Evolutionary conservation across 2,888 invertebrate genomes (phyloP).

Genomic region (Anaspis maculata): DNA sequence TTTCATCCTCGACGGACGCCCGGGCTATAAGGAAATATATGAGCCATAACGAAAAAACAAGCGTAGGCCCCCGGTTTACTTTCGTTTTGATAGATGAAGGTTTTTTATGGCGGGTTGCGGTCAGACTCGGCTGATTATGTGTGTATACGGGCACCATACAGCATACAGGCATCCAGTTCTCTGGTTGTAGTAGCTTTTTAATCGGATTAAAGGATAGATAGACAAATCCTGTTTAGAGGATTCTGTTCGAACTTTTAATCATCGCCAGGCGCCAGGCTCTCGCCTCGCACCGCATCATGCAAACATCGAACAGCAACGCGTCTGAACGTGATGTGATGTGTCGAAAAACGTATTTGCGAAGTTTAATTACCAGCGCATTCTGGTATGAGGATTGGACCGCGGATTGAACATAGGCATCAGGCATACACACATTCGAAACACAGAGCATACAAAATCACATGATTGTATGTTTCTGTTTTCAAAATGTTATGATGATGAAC

Average conservation of each 20-base stretch:
- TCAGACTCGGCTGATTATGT: slow-evolving; percentile 17
- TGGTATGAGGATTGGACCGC: too few species aligned
- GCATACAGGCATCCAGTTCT: too few species aligned
- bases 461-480: too few species aligned
- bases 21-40: slow-evolving; percentile 24
- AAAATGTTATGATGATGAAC: too few species aligned
- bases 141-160: slow-evolving; percentile 11
- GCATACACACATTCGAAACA: too few species aligned
- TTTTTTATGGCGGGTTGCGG: slow-evolving; percentile 23
- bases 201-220: slow-evolving; percentile 19
- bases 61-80: slow-evolving; percentile 19
- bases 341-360: slow-evolving; percentile 14
- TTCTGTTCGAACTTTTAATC: slow-evolving; percentile 18
- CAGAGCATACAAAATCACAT: too few species aligned
- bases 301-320: too few species aligned
- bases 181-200: slow-evolving; percentile 18
- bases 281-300: too few species aligned
- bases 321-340: slow-evolving; percentile 12
- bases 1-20: slow-evolving; percentile 22
- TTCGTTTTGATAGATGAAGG: slow-evolving; percentile 27
- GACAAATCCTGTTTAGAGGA: slow-evolving; percentile 17
- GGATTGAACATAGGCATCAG: too few species aligned
- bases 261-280: too few species aligned
- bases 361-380: slow-evolving; percentile 13
- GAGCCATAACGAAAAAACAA: slow-evolving; percentile 27